Conservation (phyloP, 2,797 vertebrate genomes). For the Halcyon leucocephala region DNA sequence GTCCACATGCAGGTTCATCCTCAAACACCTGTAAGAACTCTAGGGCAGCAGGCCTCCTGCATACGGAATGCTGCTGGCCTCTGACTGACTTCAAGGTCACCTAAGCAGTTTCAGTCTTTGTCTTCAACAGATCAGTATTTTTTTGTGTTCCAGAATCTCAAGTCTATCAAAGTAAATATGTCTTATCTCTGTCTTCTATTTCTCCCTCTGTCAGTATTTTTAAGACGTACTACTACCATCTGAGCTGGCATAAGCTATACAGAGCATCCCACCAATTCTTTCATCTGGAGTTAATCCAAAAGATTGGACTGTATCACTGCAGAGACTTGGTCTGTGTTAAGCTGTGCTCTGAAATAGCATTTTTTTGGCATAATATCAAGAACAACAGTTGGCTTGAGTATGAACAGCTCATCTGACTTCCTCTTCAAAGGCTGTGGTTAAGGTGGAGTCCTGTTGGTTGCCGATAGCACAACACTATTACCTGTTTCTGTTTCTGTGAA, state of each 20-base stretch:
- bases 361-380: background rate
- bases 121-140: background rate
- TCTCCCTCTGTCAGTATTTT: background rate
- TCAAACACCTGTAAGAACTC: background rate
- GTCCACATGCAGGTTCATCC: background rate
- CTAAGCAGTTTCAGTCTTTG: background rate
- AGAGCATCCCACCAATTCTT: background rate
- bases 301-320: background rate
- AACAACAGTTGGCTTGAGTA: background rate
- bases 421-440: background rate
- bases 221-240: background rate
- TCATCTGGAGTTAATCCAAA: background rate
- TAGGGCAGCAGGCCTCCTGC: background rate
- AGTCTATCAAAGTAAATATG: background rate
- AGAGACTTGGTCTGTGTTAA: background rate
- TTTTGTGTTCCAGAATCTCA: background rate
- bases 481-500: background rate
- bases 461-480: background rate
- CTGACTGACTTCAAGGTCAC: background rate
- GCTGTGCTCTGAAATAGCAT: background rate
- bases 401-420: slow-evolving; percentile 1
- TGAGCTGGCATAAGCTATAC: background rate
- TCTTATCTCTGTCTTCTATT: background rate
- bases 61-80: background rate
- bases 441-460: background rate